These are phyloP conservation scores for Zaprionus capensis DNA, from an alignment of 1,140 invertebrate genomes.

Conservation along the genomic window DNA sequence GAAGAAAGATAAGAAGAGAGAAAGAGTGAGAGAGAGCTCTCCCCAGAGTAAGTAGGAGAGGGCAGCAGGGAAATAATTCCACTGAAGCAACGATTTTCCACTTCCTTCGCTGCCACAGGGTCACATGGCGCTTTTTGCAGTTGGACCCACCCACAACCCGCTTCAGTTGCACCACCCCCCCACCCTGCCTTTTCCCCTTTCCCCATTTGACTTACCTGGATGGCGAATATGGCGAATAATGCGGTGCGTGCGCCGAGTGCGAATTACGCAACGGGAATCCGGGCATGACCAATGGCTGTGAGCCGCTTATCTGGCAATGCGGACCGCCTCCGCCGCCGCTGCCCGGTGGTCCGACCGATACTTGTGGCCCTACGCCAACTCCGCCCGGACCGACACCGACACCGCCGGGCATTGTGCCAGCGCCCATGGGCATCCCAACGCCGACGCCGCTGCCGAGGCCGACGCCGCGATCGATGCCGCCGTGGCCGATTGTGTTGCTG, in stretches of 20 bases:
- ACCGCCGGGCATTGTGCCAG: constrained; percentile 70
- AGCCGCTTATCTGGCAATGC: constrained; percentile 86
- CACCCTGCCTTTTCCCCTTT: too few relatives aligned
- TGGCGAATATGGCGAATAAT: constrained; percentile 93
- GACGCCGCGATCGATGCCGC: constrained; percentile 73
- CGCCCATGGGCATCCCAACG: constrained; percentile 74
- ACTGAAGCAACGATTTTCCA: neutral
- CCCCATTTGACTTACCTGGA: constrained; percentile 87
- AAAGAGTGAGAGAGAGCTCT: neutral
- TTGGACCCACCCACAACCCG: neutral
- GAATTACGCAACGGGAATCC: constrained; percentile 90
- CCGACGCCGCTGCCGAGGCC: constrained; percentile 59
- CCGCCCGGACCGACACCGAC: constrained; percentile 50
- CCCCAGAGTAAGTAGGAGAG: neutral
- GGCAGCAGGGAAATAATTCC: neutral
- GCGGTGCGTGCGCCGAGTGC: constrained; percentile 88
- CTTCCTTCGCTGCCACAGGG: neutral
- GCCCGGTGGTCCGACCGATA: constrained; percentile 63
- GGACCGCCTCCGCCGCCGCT: constrained; percentile 57
- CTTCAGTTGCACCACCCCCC: neutral
- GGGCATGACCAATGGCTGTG: constrained; percentile 90
- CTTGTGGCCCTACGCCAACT: constrained; percentile 56
- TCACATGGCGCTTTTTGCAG: neutral
- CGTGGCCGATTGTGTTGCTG: constrained; percentile 83
- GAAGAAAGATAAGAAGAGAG: neutral